Evolutionary conservation across 2,113 vertebrate genomes (phyloP), one percentile per base, ranked within the genome.

Genomic region (Ammodytes marinus): DNA sequence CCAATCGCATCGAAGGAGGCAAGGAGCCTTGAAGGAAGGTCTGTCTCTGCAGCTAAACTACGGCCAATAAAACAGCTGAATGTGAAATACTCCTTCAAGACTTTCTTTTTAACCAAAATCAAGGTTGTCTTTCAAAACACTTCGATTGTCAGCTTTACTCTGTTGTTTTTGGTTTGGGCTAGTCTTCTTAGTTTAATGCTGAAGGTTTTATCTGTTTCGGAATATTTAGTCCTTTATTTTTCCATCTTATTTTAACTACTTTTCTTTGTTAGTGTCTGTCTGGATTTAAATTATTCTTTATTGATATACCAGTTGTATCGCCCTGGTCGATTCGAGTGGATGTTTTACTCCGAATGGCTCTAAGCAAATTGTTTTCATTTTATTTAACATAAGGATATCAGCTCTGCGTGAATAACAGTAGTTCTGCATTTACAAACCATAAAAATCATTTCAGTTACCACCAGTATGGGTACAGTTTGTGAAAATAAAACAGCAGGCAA

Each of bases 291-390:
- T 79, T 50, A 67, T 76, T 57, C 15, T 82, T 83, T 80, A 46
- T 72, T 71, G 46, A 72, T 61, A 57, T 58, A 60, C 46, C 58
- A 55, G 53, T 72, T 72, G 6, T 42, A 35, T 73, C 79, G 61
- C 78, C 8, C 35, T 35, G 45, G 39, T 67, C 5, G 2, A 37
- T 69, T 27, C 27, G 68, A 67, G 47, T 74, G 27, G 70, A 65
- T 46, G 47, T 68, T 13, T 80, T 49, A 40, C 27, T 49, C 3
- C 67, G 74, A 89, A 69, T 76, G 72, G 45, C 74, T 78, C 77
- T 78, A 86, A 83, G 75, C 57, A 40, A 65, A 80, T 74, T 76
- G 46, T 74, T 73, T 37, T 49, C 42, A 15, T 87, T 74, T 67
- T 10, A 67, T 63, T 50, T 39, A 45, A 67, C 49, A 54, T 49